These are phyloP conservation scores for Gambusia yucatana DNA, from an alignment of 2,797 vertebrate genomes.

Conservation along the genomic window DNA sequence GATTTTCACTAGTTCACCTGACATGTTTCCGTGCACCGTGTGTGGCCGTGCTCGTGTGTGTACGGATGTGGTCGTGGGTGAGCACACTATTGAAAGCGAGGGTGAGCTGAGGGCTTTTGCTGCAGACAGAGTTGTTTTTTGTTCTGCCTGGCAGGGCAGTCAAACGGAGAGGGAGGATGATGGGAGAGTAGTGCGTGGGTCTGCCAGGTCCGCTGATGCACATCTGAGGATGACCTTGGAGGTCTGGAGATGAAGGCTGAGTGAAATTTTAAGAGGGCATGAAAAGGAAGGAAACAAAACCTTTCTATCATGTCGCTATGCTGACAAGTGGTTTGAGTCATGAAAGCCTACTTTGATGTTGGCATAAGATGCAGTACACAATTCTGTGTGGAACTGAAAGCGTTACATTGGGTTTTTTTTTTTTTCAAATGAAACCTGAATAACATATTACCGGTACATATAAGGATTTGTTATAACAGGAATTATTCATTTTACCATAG, in stretches of 20 bases:
- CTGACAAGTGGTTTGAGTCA: slow-evolving; percentile 60
- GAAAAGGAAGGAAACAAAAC: slow-evolving; percentile 61
- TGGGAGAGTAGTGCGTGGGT: slow-evolving; percentile 58
- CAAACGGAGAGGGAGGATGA: slow-evolving; percentile 61
- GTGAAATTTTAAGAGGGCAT: slow-evolving; percentile 65
- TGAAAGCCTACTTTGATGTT: slow-evolving; percentile 45
- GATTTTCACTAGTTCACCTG: slow-evolving; percentile 65
- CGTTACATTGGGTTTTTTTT: not conserved
- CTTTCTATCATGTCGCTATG: slow-evolving; percentile 64
- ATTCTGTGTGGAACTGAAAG: not conserved
- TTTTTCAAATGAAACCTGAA: not conserved
- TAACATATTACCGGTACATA: not conserved
- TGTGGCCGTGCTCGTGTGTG: slow-evolving; percentile 29
- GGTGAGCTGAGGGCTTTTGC: slow-evolving; percentile 49
- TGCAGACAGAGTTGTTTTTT: slow-evolving; percentile 51
- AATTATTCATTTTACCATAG: slow-evolving; percentile 15
- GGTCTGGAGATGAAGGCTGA: slow-evolving; percentile 67
- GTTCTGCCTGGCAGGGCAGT: slow-evolving; percentile 57
- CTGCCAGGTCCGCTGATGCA: slow-evolving; percentile 64
- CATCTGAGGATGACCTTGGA: slow-evolving; percentile 75
- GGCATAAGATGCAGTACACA: slow-evolving; percentile 11
- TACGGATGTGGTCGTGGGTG: slow-evolving; percentile 36
- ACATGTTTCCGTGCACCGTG: slow-evolving; percentile 35
- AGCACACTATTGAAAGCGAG: slow-evolving; percentile 44
- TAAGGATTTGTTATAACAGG: not conserved